phyloP scores from a whole-genome alignment of 2,797 vertebrate genomes.

The Melanotaenia boesemani region DNA sequence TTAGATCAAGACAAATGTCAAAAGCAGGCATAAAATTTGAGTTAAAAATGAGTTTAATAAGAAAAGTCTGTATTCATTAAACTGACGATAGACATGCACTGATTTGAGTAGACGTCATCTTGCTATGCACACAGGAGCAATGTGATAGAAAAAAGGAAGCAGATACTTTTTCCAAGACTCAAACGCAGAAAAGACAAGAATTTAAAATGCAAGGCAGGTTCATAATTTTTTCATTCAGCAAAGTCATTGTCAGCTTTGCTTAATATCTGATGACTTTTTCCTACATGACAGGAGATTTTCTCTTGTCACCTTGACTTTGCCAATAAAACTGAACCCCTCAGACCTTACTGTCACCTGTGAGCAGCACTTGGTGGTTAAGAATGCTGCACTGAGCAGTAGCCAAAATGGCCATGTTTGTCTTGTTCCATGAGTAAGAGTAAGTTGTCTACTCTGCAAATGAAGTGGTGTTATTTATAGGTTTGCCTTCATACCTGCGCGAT shows the following conservation, averaged over 20 bases:
- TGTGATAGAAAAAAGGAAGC: not conserved
- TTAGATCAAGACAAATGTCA: not conserved
- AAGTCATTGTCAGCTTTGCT: not conserved
- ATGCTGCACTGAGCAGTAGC: not conserved
- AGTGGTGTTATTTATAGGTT: conserved; percentile 78
- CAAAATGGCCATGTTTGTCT: conserved; percentile 23
- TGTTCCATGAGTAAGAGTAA: conserved; percentile 46
- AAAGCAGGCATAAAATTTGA: not conserved
- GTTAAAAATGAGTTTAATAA: not conserved
- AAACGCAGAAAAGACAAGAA: not conserved
- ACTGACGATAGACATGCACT: not conserved
- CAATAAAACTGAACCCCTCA: not conserved
- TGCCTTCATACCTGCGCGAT: conserved; percentile 74
- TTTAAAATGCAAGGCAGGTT: not conserved
- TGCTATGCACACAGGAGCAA: not conserved
- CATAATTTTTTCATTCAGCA: not conserved
- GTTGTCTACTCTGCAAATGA: conserved; percentile 60
- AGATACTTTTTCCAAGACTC: not conserved
- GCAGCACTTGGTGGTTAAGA: not conserved
- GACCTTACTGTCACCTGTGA: not conserved
- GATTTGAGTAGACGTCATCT: not conserved
- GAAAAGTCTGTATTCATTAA: not conserved
- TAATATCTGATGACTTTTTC: not conserved
- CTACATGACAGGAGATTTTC: not conserved
- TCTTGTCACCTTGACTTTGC: not conserved